Percentiles rank a stretch among this genome's conserved stretches.
Conservation (phyloP, 2,797 vertebrate genomes). For the Falco naumanni region DNA sequence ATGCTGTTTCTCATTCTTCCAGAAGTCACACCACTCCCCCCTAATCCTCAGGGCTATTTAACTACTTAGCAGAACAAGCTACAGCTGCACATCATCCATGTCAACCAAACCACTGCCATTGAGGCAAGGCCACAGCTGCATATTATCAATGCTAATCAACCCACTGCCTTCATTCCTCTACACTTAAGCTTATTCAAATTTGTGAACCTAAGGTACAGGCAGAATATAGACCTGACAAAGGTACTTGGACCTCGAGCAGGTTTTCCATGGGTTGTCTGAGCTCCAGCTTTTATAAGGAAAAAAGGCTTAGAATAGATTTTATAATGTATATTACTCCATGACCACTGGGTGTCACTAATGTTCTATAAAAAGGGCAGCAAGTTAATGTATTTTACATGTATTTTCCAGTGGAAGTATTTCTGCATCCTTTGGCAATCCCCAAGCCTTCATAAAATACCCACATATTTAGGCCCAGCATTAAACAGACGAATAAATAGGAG, state of each 20-base stretch:
- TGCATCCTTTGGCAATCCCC: background rate
- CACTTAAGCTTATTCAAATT: background rate
- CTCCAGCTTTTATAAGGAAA: background rate
- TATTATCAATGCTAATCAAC: too few relatives aligned
- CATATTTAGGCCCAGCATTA: background rate
- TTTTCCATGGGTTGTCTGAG: background rate
- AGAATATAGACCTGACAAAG: background rate
- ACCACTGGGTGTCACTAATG: conserved; percentile 64
- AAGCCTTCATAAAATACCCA: background rate
- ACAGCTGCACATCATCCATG: too few relatives aligned
- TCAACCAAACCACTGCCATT: too few relatives aligned
- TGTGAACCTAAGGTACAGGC: background rate
- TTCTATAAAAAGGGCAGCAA: background rate
- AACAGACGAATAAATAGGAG: background rate
- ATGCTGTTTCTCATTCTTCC: too few relatives aligned
- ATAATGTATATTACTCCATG: background rate
- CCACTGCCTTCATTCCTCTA: too few relatives aligned
- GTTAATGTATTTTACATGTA: background rate
- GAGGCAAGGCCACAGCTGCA: too few relatives aligned
- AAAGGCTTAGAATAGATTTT: background rate
- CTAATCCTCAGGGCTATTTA: too few relatives aligned
- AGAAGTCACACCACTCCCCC: too few relatives aligned
- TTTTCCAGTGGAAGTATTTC: background rate
- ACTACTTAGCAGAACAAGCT: too few relatives aligned
- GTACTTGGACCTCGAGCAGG: background rate